Evolutionary conservation across 2,113 vertebrate species (phyloP).

Genomic region (Rhinopomastus cyanomelas): DNA sequence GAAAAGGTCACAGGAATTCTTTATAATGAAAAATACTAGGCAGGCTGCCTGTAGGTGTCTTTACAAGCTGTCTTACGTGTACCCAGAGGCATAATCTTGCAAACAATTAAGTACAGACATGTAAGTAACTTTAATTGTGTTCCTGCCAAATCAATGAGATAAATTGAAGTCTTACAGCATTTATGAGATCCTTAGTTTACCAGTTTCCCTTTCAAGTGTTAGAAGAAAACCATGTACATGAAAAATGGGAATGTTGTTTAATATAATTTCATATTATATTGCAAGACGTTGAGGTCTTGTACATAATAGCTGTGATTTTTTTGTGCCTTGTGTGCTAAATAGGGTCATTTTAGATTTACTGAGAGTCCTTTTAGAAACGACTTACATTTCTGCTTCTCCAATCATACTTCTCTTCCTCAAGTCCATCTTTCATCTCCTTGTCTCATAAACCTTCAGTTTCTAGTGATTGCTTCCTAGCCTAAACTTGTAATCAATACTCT

Average conservation of each 20-base stretch:
- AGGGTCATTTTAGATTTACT: neutral
- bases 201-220: neutral
- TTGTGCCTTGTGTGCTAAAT: neutral
- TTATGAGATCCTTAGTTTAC: neutral
- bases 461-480: neutral
- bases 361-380: neutral
- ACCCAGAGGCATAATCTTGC: neutral
- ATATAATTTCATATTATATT: neutral
- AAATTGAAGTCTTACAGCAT: neutral
- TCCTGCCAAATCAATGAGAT: neutral
- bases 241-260: neutral
- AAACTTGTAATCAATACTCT: neutral
- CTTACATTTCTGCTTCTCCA: neutral
- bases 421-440: neutral
- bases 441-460: neutral
- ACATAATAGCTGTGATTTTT: neutral
- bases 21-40: neutral
- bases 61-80: neutral
- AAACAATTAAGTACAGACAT: slow-evolving; percentile 19
- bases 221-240: neutral
- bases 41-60: slow-evolving; percentile 27
- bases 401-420: neutral
- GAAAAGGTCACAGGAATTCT: slow-evolving; percentile 37
- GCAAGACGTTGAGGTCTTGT: neutral
- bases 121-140: slow-evolving; percentile 12